Conservation (phyloP, 2,797 vertebrate genomes). For the Euphonia xanthogaster region DNA sequence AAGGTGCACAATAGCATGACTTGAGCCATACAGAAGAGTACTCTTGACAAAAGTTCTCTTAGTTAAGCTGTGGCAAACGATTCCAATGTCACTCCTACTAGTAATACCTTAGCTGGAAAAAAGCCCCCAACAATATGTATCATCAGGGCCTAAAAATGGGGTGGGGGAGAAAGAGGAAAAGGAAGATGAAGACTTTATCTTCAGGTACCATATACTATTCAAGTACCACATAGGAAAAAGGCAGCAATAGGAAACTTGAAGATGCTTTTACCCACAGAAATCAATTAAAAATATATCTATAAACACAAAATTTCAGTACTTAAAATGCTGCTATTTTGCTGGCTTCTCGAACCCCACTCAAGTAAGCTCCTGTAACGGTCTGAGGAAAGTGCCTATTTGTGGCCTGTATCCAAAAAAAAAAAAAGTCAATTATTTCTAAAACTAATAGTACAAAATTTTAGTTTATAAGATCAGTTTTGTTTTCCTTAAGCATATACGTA, state of each 20-base stretch:
- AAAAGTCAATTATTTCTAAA: neutral
- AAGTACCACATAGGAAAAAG: conserved; percentile 34
- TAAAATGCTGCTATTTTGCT: conserved; percentile 93
- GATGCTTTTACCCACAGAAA: conserved; percentile 47
- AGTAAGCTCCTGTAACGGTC: conserved; percentile 95
- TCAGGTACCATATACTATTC: conserved; percentile 37
- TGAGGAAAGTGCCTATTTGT: conserved; percentile 98
- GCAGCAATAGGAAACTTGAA: conserved; percentile 51
- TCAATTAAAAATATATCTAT: conserved; percentile 23
- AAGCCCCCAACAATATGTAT: neutral
- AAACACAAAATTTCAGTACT: conserved; percentile 32
- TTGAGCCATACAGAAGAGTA: neutral
- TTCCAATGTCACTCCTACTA: neutral
- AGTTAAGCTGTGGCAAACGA: neutral
- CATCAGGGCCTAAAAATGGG: neutral
- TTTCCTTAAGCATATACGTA: neutral
- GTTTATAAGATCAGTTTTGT: neutral
- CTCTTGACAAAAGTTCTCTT: neutral
- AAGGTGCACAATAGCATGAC: neutral
- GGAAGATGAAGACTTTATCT: conserved; percentile 38
- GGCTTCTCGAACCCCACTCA: conserved; percentile 95
- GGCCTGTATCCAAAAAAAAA: conserved; percentile 75
- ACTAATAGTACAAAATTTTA: neutral
- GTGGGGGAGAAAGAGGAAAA: neutral
- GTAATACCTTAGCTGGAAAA: neutral